A percentile compares a stretch with the other conserved stretches of the same genome.
Conservation (phyloP, 1,140 invertebrate species). For the Philaenus spumarius region DNA sequence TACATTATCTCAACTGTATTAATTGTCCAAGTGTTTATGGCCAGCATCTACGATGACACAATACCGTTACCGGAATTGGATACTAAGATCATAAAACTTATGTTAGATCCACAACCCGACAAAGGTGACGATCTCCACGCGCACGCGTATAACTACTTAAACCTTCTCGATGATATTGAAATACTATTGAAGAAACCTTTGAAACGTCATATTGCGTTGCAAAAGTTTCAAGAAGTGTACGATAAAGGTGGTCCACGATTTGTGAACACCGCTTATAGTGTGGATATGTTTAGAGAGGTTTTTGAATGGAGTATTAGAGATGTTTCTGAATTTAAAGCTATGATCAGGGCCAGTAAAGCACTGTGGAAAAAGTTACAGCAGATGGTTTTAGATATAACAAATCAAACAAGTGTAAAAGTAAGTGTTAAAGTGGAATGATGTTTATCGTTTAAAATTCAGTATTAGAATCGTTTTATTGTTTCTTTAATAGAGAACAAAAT, state of each 20-base stretch:
- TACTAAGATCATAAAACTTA: background rate
- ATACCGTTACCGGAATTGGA: background rate
- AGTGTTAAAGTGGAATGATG: too few relatives aligned
- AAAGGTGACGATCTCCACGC: background rate
- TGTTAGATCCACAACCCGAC: background rate
- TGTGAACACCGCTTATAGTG: background rate
- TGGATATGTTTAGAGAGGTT: background rate
- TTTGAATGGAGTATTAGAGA: background rate
- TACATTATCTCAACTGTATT: too few relatives aligned
- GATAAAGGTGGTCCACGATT: background rate
- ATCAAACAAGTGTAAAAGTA: too few relatives aligned
- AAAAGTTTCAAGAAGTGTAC: too few relatives aligned
- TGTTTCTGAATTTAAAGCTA: background rate
- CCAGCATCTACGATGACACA: conserved; percentile 4
- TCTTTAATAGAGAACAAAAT: too few relatives aligned
- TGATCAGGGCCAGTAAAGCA: background rate
- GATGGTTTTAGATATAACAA: too few relatives aligned
- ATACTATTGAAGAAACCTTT: background rate
- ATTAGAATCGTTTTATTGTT: too few relatives aligned
- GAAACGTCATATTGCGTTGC: too few relatives aligned
- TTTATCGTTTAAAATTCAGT: too few relatives aligned
- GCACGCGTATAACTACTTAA: conserved; percentile 5
- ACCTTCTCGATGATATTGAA: conserved; percentile 1
- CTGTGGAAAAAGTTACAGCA: background rate
- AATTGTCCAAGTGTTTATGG: too few relatives aligned